Conservation (phyloP, 2,113 vertebrate species). For the Hippoglossus stenolepis region DNA sequence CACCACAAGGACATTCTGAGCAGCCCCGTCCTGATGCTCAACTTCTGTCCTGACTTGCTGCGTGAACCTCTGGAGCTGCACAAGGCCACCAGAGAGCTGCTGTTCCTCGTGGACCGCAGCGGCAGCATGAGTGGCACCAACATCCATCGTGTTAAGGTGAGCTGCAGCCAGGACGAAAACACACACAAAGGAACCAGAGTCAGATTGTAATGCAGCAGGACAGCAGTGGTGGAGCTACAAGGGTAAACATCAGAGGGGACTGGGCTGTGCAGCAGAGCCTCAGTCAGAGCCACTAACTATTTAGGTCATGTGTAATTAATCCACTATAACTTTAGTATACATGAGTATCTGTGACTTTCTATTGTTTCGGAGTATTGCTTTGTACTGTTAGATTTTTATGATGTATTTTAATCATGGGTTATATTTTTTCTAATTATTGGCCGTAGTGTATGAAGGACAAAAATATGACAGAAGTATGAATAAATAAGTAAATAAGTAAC, state of each 20-base stretch:
- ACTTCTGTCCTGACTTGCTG: conserved; percentile 91
- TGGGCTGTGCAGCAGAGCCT: not conserved
- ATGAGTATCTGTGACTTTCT: too few relatives aligned
- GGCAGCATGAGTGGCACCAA: conserved; percentile 77
- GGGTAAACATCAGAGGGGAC: not conserved
- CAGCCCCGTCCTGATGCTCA: conserved; percentile 95
- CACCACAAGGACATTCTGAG: conserved; percentile 95
- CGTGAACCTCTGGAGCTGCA: conserved; percentile 82
- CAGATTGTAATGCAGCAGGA: not conserved
- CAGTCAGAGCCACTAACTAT: too few relatives aligned
- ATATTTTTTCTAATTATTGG: too few relatives aligned
- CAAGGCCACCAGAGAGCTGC: conserved; percentile 87
- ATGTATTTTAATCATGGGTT: too few relatives aligned
- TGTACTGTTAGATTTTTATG: too few relatives aligned
- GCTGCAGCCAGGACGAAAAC: not conserved
- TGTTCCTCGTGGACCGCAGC: conserved; percentile 90
- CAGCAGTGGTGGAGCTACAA: not conserved
- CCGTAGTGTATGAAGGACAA: too few relatives aligned
- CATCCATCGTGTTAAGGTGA: conserved; percentile 86
- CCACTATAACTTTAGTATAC: too few relatives aligned
- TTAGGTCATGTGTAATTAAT: too few relatives aligned
- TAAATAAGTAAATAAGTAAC: too few relatives aligned
- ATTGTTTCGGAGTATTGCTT: too few relatives aligned
- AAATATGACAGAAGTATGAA: too few relatives aligned
- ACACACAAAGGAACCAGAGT: not conserved